Evolutionary conservation across 2,797 vertebrate genomes (phyloP).

Genomic region (Pelodytes ibericus): DNA sequence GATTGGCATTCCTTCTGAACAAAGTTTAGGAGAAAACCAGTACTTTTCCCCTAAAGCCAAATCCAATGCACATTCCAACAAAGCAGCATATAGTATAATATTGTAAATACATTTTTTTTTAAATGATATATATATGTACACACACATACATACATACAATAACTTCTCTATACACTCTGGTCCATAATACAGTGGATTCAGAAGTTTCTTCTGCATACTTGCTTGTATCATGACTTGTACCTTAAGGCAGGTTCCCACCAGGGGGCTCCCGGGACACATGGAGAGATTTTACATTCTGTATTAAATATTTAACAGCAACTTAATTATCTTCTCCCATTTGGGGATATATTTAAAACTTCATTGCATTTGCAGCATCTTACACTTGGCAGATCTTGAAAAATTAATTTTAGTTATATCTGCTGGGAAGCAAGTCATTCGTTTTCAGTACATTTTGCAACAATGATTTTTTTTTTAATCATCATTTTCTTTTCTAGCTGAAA

Average conservation of each 20-base stretch:
- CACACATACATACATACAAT: no score
- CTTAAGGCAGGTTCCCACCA: constrained; percentile 61
- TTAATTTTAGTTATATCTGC: constrained; percentile 54
- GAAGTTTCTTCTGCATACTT: constrained; percentile 12
- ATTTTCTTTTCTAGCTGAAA: constrained; percentile 27
- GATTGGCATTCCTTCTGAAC: no score
- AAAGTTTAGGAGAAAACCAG: no score
- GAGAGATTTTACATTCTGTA: constrained; percentile 52
- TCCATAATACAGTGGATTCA: neutral
- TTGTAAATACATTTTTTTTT: no score
- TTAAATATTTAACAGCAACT: constrained; percentile 57
- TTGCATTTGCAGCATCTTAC: constrained; percentile 54
- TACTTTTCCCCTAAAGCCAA: no score
- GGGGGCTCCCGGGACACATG: constrained; percentile 64
- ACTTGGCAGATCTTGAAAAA: constrained; percentile 56
- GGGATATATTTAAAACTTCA: constrained; percentile 57
- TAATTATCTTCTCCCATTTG: constrained; percentile 55
- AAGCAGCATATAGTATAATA: neutral
- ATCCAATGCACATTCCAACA: no score
- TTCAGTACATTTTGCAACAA: constrained; percentile 50
- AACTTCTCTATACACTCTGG: no score
- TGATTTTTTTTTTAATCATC: constrained; percentile 24
- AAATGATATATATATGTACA: no score
- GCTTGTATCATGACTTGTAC: constrained; percentile 38
- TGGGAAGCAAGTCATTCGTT: constrained; percentile 48